Percentiles rank a stretch among this genome's conserved stretches.
Evolutionary conservation across 2,113 vertebrate species (phyloP).

Genomic region (Antigone vipio): DNA sequence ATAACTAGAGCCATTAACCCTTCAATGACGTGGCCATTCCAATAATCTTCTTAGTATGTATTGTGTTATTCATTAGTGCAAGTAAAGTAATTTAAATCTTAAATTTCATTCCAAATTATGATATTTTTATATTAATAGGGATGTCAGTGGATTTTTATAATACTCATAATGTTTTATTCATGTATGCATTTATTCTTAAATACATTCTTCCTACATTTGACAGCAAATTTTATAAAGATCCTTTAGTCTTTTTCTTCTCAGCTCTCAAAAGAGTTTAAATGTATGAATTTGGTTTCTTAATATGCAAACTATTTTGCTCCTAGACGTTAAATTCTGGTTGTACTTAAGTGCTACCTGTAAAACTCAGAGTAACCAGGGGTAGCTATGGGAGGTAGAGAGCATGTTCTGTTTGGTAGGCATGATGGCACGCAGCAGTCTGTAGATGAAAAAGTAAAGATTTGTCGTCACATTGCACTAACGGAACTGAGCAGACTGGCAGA

Average conservation of each 20-base stretch:
- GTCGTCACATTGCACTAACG: neutral
- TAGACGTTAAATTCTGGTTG: neutral
- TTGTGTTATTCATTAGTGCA: neutral
- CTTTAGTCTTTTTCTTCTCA: neutral
- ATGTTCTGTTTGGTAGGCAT: neutral
- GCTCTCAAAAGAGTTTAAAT: neutral
- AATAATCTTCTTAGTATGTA: neutral
- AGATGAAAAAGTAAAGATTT: neutral
- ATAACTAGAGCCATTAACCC: conserved; percentile 50
- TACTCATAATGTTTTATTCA: neutral
- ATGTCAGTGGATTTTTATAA: neutral
- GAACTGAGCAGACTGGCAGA: neutral
- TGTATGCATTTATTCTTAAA: neutral
- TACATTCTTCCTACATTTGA: neutral
- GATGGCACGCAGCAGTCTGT: neutral
- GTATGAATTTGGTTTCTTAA: neutral
- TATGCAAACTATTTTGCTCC: neutral
- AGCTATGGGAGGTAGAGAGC: neutral
- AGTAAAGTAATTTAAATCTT: neutral
- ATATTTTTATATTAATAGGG: neutral
- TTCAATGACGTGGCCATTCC: neutral
- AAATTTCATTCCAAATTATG: neutral
- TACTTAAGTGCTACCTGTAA: neutral
- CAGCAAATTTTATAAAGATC: neutral
- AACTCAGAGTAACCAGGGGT: neutral